Base-by-base conservation (phyloP, 2,113 vertebrate species). In the Sorex araneus region DNA sequence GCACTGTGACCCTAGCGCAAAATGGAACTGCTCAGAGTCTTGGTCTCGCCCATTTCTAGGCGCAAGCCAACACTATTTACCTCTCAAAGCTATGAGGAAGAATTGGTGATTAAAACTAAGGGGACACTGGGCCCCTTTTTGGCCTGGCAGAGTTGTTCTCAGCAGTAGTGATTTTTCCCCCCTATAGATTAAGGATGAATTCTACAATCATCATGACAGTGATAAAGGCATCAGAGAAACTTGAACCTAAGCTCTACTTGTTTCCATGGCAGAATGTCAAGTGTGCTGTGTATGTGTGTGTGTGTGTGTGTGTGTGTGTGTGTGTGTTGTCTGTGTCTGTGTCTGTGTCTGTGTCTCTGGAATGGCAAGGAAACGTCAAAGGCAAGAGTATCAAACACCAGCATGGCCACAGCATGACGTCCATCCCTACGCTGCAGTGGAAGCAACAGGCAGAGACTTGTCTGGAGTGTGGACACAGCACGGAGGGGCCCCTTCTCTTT, bases 191-290 rank as follows among this genome's bases (percentile, higher is more conserved):
- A 47, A 54, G 8, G 21, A 40, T 73, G 43, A 86, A 54, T 93
- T 81, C 87, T 64, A 70, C 50, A 87, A 81, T 91, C n/a, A 74
- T 69, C 63, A 82, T 89, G 36, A 76, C 28, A 21, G 25, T 32
- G 28, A 83, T 79, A 77, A 63, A 71, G 45, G 21, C 70, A 45
- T 21, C 57, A 25, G 8, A 83, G 63, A 63, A 80, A 60, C 54
- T 43, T 82, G 81, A 93, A 73, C 47, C 12, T 36, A 63, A 87
- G 69, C n/a, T 18, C 67, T 27, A 0, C 0, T 7, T 25, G 27
- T 36, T 82, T 93, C 28, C 9, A 63, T 66, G 25, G 27, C 32
- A 54, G 66, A 60, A 15, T 13, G 10, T 36, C 8, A 82, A 8
- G 21, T 57, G 2, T 8, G 23, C 34, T 66, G 19, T 2, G 50